These are phyloP conservation scores for Drymonia ruficornis DNA, from an alignment of 2,888 invertebrate genomes.

Conservation along the genomic window DNA sequence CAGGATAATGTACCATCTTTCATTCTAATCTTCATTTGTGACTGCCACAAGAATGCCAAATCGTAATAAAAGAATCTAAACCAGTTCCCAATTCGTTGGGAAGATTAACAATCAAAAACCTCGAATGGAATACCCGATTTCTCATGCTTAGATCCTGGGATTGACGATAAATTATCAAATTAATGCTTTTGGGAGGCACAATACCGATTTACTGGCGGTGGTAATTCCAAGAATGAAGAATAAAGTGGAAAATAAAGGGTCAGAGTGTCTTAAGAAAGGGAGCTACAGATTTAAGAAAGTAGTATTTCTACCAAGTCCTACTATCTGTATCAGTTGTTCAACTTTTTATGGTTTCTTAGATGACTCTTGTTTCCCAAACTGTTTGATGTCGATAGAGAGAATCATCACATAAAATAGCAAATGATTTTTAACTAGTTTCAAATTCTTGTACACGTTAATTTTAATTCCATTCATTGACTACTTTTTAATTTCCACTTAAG, in stretches of 20 bases:
- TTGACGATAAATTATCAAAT: constrained; percentile 35
- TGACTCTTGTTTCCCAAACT: too few species aligned
- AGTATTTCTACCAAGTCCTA: too few species aligned
- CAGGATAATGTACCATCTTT: background rate
- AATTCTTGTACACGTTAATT: background rate
- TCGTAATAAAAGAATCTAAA: constrained; percentile 21
- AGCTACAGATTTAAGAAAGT: too few species aligned
- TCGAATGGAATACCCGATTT: constrained; percentile 47
- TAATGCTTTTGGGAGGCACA: constrained; percentile 13
- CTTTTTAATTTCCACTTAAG: constrained; percentile 1
- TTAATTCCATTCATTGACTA: background rate
- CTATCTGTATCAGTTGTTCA: too few species aligned
- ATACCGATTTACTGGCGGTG: background rate
- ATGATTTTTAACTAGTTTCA: background rate
- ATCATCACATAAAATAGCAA: too few species aligned
- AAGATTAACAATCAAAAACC: constrained; percentile 47
- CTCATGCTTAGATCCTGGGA: constrained; percentile 42
- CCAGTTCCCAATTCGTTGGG: constrained; percentile 31
- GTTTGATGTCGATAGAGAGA: too few species aligned
- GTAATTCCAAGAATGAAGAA: background rate
- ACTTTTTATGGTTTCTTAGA: too few species aligned
- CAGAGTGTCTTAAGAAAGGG: too few species aligned
- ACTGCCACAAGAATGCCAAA: constrained; percentile 22
- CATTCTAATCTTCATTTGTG: constrained; percentile 22
- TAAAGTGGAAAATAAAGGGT: too few species aligned